Conservation (phyloP, 37 sponge, comb jelly and placozoan species). For the Lycopodina hypogea region DNA sequence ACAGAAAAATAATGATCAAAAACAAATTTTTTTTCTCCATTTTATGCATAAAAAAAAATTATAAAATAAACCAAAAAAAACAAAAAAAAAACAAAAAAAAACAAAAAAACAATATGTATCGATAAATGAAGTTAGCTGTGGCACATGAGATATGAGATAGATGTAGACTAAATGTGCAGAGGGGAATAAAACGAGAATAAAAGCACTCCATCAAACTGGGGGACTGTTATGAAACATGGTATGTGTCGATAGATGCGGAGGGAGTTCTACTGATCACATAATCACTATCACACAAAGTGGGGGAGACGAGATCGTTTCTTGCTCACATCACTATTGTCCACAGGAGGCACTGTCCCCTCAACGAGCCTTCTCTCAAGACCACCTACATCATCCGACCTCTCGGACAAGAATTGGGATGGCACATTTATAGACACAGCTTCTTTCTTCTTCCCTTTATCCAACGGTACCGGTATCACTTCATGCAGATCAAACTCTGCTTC, state of each 20-base stretch:
- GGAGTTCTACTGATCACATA: neutral
- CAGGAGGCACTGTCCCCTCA: neutral
- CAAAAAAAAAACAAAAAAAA: neutral
- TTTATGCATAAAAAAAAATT: neutral
- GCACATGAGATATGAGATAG: neutral
- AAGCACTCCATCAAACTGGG: neutral
- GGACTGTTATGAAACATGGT: too few species aligned
- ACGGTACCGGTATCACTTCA: neutral
- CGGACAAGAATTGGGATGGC: neutral
- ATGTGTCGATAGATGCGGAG: too few species aligned
- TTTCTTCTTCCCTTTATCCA: neutral
- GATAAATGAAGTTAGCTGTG: neutral
- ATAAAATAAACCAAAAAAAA: neutral
- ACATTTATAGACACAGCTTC: neutral
- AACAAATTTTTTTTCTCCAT: too few species aligned
- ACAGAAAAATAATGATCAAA: too few species aligned
- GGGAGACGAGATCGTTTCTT: neutral
- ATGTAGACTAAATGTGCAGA: too few species aligned
- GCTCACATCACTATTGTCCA: neutral
- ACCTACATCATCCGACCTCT: neutral
- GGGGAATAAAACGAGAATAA: neutral
- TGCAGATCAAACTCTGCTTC: neutral
- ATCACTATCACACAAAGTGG: conserved; percentile 1
- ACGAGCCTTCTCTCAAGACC: neutral
- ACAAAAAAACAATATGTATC: neutral